These are phyloP conservation scores for Hemicordylus capensis DNA, from an alignment of 2,113 vertebrate genomes.

Conservation along the genomic window DNA sequence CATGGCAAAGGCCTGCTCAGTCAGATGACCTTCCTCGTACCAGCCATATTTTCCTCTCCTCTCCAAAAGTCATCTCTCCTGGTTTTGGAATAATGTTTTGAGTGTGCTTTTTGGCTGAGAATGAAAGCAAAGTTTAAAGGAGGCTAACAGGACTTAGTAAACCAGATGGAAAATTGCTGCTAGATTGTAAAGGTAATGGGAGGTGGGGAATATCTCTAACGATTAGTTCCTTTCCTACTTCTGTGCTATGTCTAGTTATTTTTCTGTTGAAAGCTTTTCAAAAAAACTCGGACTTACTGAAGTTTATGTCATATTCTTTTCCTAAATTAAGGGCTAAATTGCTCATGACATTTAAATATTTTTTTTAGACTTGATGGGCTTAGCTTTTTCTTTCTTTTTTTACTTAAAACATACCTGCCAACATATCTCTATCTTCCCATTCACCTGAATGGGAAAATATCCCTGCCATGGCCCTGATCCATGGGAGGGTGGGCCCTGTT, in stretches of 20 bases:
- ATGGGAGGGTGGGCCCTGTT: too few species aligned
- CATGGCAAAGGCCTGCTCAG: too few species aligned
- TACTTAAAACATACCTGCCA: too few species aligned
- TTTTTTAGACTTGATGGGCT: too few species aligned
- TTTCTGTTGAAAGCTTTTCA: not conserved
- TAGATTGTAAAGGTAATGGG: not conserved
- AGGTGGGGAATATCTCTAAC: not conserved
- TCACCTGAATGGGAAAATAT: too few species aligned
- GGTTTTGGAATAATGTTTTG: not conserved
- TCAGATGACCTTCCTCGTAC: too few species aligned
- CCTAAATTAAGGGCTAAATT: too few species aligned
- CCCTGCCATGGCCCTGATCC: too few species aligned
- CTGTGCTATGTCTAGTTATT: not conserved
- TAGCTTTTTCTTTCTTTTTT: too few species aligned
- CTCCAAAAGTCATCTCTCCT: not conserved
- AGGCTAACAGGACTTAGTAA: not conserved
- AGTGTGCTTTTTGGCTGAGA: not conserved
- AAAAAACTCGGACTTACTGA: not conserved
- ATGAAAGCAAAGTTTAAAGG: not conserved
- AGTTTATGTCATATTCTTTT: too few species aligned
- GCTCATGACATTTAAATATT: too few species aligned
- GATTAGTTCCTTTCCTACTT: not conserved
- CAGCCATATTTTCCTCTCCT: not conserved
- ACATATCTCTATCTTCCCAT: too few species aligned
- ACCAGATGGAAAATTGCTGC: not conserved